Evolutionary conservation across 2,113 vertebrate species (phyloP), one percentile per base, ranked within the genome.

Genomic region (Clarias magur): DNA sequence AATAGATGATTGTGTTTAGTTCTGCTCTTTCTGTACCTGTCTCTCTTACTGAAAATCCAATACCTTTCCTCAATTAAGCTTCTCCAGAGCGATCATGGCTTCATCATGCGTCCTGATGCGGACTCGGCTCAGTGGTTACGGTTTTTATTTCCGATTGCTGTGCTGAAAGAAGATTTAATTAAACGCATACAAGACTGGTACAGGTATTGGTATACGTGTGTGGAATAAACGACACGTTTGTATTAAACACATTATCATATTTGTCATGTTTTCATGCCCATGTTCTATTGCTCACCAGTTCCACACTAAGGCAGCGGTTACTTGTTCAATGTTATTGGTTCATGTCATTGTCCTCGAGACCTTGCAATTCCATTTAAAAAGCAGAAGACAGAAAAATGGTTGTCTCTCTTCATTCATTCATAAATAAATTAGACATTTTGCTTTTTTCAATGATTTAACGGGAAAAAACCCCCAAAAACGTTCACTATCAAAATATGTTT

Each of bases 11-110:
- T 80, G 56, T 38, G 34, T 86, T 82, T 27, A 72, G 79, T 38
- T 48, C 8, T 67, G 11, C 60, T 79, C 62, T 23, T 63, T 80
- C 62, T 19, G 73, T 53, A 48, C 62, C 85, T 67, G 48, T 65
- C 42, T 56, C 38, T 79, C 86, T 68, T 34, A 59, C 30, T 80
- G 85, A 68, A 65, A 86, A 42, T 80, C 76, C 53, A 80, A 68
- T 80, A 78, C 85, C 27, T 67, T 85, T 56, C 76, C 63, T 57
- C 85, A 86, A 86, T 86, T 63, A 80, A 67, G 57, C 48, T 16
- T 42, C 67, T 75, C 56, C 56, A 38, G 79, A 80, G 79, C 10
- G 19, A 38, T 80, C 79, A 80, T 34, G 10, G 56, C 56, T 34
- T 59, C 56, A 59, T 80, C 78, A 59, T 80, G 54, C 27, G 56